phyloP scores from a whole-genome alignment of 2,888 invertebrate species.

The Andrena minutula region DNA sequence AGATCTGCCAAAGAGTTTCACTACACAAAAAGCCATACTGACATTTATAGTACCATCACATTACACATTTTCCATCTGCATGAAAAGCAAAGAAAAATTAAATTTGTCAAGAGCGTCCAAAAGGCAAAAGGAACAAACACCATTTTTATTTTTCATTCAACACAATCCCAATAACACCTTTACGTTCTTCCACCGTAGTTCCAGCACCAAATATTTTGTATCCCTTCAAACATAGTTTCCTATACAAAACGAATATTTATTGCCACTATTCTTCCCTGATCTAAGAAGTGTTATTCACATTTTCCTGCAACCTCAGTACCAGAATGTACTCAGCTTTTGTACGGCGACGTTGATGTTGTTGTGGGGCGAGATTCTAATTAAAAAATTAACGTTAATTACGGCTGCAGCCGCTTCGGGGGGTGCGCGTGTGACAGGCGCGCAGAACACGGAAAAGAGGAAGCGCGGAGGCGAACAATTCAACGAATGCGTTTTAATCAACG shows the following conservation, averaged over 20 bases:
- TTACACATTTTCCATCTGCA: no score
- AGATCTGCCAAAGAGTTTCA: no score
- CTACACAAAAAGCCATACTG: no score
- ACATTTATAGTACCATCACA: no score
- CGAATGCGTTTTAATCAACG: constrained; percentile 76
- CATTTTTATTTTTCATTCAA: no score
- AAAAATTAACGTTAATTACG: constrained; percentile 80
- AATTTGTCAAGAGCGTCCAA: no score
- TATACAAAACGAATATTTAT: neutral
- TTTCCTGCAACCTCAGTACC: neutral
- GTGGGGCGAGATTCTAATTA: constrained; percentile 73
- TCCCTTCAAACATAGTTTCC: no score
- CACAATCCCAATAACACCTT: no score
- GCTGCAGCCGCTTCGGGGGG: constrained; percentile 29
- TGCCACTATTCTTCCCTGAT: neutral
- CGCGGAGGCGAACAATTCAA: constrained; percentile 65
- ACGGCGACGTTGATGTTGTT: constrained; percentile 64
- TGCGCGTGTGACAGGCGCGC: constrained; percentile 33
- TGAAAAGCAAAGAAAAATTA: no score
- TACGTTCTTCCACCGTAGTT: no score
- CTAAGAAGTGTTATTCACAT: neutral
- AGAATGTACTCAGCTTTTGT: constrained; percentile 18
- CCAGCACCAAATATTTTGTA: no score
- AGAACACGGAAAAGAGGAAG: constrained; percentile 56
- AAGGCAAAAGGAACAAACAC: no score